A percentile compares a stretch with the other conserved stretches of the same genome.
Conservation (phyloP, 2,888 invertebrate genomes). For the Noctua comes region DNA sequence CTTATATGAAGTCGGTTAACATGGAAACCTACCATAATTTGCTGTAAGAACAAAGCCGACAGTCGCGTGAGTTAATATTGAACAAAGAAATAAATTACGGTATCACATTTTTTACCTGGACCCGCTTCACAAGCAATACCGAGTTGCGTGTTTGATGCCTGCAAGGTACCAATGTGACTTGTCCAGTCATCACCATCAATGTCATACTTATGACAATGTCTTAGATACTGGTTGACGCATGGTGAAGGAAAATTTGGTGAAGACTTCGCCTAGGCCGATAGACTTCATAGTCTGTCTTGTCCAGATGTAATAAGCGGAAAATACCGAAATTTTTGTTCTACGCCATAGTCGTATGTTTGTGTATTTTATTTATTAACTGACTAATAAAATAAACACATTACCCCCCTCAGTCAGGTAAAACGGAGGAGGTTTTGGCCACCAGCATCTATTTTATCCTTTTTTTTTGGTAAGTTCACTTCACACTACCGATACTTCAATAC, state of each 20-base stretch:
- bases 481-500: background rate
- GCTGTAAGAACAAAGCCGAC: conserved; percentile 52
- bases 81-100: conserved; percentile 50
- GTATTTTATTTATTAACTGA: background rate
- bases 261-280: background rate
- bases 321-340: background rate
- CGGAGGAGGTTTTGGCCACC: background rate
- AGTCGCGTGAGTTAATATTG: conserved; percentile 32
- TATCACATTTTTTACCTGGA: conserved; percentile 29
- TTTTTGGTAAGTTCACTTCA: background rate
- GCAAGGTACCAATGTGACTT: conserved; percentile 5
- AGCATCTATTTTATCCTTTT: background rate
- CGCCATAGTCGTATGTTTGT: background rate
- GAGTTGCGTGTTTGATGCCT: conserved; percentile 22
- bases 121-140: conserved; percentile 5
- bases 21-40: conserved; percentile 57
- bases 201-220: background rate
- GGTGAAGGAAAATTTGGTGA: background rate
- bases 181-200: background rate
- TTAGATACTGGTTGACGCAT: background rate
- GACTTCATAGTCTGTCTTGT: background rate
- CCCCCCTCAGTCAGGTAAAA: no score
- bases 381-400: no score
- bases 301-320: background rate
- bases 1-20: conserved; percentile 41